Percentiles rank a stretch among this genome's conserved stretches.
Evolutionary conservation across 2,888 invertebrate species (phyloP).

Genomic region (Erebia aethiops): DNA sequence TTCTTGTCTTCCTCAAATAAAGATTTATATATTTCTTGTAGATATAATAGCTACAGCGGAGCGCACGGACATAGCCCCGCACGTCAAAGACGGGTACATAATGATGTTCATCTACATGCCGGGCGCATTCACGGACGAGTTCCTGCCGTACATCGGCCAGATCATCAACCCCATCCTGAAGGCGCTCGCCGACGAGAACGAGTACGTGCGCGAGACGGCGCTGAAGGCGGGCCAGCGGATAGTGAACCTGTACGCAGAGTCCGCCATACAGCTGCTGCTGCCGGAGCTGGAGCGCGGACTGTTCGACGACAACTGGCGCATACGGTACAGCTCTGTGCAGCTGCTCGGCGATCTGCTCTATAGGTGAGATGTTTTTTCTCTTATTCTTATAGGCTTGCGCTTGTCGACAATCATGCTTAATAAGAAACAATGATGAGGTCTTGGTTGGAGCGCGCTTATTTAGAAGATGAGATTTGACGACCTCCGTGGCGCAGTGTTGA

Average conservation of each 20-base stretch:
- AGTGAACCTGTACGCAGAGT: constrained; percentile 97
- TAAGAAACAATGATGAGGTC: no score
- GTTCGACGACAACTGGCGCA: constrained; percentile 99
- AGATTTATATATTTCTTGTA: constrained; percentile 42
- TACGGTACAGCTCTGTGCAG: constrained; percentile 92
- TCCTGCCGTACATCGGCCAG: constrained; percentile 97
- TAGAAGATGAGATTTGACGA: no score
- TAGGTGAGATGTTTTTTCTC: constrained; percentile 56
- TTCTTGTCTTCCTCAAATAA: no score
- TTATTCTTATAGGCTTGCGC: no score
- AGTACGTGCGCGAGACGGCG: constrained; percentile 98
- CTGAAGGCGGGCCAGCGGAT: constrained; percentile 98
- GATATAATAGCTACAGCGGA: constrained; percentile 97
- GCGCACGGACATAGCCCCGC: constrained; percentile 95
- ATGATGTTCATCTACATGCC: constrained; percentile 99
- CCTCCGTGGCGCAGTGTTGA: no score
- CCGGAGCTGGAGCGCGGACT: constrained; percentile 97
- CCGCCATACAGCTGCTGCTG: constrained; percentile 94
- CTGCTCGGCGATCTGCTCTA: constrained; percentile 97
- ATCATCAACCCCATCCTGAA: constrained; percentile 98
- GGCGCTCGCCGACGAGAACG: constrained; percentile 99
- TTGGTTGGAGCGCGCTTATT: no score
- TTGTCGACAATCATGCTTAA: no score
- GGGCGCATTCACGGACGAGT: constrained; percentile 96
- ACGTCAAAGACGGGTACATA: constrained; percentile 99